These are phyloP conservation scores for Oscheius sp. DNA, from an alignment of 2,888 invertebrate species.

Conservation along the genomic window DNA sequence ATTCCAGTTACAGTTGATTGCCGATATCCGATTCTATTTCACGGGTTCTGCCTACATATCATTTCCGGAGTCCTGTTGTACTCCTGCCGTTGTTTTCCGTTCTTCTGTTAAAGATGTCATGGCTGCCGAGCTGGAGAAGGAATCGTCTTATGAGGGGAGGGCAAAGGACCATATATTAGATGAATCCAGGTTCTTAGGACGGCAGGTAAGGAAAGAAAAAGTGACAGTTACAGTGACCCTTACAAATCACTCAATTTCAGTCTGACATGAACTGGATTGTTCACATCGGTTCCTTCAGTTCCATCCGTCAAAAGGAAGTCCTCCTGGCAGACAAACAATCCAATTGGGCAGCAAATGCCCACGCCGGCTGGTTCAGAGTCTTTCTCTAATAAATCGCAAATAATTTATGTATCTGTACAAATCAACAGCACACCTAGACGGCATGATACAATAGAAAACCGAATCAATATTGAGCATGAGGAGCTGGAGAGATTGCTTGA, in stretches of 20 bases:
- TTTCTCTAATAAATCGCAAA: slow-evolving; percentile 21
- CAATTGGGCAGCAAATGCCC: slow-evolving; percentile 3
- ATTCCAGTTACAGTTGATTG: slow-evolving; percentile 42
- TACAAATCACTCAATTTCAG: slow-evolving; percentile 6
- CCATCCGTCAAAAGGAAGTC: slow-evolving; percentile 14
- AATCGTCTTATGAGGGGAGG: slow-evolving; percentile 38
- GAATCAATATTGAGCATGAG: not conserved
- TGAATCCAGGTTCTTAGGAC: slow-evolving; percentile 52
- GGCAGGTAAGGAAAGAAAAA: slow-evolving; percentile 23
- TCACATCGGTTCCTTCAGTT: slow-evolving; percentile 54
- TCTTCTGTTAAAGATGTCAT: slow-evolving; percentile 13
- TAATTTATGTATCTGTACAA: slow-evolving; percentile 9
- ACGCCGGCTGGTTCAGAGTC: slow-evolving; percentile 1
- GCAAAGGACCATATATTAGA: slow-evolving; percentile 65
- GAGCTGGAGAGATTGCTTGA: not conserved
- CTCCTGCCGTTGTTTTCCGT: slow-evolving; percentile 61
- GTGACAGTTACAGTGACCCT: too few species aligned
- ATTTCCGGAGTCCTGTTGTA: slow-evolving; percentile 62
- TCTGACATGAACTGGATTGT: slow-evolving; percentile 57
- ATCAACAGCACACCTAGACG: slow-evolving; percentile 23
- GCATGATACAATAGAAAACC: slow-evolving; percentile 18
- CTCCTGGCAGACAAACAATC: slow-evolving; percentile 15
- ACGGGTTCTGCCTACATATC: slow-evolving; percentile 58
- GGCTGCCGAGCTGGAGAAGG: not conserved
- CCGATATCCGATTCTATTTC: slow-evolving; percentile 50